phyloP scores from a whole-genome alignment of 2,888 invertebrate species.

The Eumerus sabulonum region DNA sequence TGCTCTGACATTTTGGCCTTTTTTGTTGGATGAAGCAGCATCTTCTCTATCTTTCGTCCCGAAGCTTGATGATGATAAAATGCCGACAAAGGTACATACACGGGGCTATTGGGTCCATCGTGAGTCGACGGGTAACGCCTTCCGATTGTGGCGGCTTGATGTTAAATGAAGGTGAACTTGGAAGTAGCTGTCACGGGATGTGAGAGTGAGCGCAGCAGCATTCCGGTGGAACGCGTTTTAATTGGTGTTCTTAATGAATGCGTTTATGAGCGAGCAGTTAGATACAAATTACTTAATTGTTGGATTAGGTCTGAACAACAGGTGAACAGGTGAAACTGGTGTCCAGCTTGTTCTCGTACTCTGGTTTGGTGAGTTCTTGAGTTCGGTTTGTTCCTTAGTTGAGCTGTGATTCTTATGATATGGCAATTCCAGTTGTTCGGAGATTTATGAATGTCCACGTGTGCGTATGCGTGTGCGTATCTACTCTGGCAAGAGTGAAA shows the following conservation, averaged over 20 bases:
- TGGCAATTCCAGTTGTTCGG: slow-evolving; percentile 17
- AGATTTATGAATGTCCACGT: slow-evolving; percentile 31
- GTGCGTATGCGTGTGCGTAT: slow-evolving; percentile 19
- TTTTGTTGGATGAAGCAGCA: background rate
- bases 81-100: too few relatives aligned
- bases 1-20: slow-evolving; percentile 29
- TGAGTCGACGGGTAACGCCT: slow-evolving; percentile 63
- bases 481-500: background rate
- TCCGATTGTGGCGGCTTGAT: slow-evolving; percentile 37
- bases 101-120: slow-evolving; percentile 46
- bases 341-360: slow-evolving; percentile 22
- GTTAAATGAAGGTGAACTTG: slow-evolving; percentile 63
- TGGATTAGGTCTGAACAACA: slow-evolving; percentile 57
- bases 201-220: slow-evolving; percentile 1
- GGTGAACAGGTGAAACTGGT: slow-evolving; percentile 46
- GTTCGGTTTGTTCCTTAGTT: slow-evolving; percentile 13
- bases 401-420: background rate
- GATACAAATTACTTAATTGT: slow-evolving; percentile 69
- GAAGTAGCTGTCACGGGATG: slow-evolving; percentile 64
- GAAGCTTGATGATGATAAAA: too few relatives aligned
- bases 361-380: background rate
- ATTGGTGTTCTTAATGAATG: slow-evolving; percentile 69
- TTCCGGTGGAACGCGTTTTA: slow-evolving; percentile 50
- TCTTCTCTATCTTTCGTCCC: background rate
- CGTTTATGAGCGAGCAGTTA: slow-evolving; percentile 64